Evolutionary conservation across 2,888 invertebrate species (phyloP).

Genomic region (Eristalis arbustorum): DNA sequence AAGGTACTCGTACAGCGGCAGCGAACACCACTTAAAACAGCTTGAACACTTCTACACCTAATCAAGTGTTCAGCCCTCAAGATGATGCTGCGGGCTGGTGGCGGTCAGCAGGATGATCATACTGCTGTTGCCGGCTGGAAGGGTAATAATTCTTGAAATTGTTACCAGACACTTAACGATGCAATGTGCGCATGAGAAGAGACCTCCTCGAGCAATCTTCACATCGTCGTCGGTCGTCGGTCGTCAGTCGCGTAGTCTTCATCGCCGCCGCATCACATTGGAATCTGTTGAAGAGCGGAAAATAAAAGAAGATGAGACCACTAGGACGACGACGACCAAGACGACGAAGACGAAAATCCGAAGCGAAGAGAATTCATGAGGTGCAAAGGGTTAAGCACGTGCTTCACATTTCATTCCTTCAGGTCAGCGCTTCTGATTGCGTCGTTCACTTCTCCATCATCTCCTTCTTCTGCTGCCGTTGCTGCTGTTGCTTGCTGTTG

Average conservation of each 20-base stretch:
- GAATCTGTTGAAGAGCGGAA: conserved; percentile 45
- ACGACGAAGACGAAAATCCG: conserved; percentile 43
- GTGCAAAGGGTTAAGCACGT: conserved; percentile 71
- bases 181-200: conserved; percentile 68
- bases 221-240: conserved; percentile 46
- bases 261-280: conserved; percentile 45
- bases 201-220: conserved; percentile 70
- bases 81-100: conserved; percentile 62
- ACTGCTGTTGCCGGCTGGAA: conserved; percentile 63
- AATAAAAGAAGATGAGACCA: conserved; percentile 30
- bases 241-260: conserved; percentile 12
- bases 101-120: conserved; percentile 65
- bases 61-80: conserved; percentile 70
- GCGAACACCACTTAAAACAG: conserved; percentile 64
- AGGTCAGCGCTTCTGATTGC: conserved; percentile 70
- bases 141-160: conserved; percentile 71
- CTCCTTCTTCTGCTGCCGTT: conserved; percentile 6
- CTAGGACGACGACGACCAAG: conserved; percentile 8
- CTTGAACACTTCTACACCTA: conserved; percentile 70
- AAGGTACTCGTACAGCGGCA: conserved; percentile 30
- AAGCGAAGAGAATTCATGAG: conserved; percentile 66
- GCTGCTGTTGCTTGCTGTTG: conserved; percentile 17
- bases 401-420: conserved; percentile 70
- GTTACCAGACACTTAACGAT: conserved; percentile 71
- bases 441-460: conserved; percentile 57